Conservation (phyloP, 1,140 invertebrate species). For the Ips typographus region DNA sequence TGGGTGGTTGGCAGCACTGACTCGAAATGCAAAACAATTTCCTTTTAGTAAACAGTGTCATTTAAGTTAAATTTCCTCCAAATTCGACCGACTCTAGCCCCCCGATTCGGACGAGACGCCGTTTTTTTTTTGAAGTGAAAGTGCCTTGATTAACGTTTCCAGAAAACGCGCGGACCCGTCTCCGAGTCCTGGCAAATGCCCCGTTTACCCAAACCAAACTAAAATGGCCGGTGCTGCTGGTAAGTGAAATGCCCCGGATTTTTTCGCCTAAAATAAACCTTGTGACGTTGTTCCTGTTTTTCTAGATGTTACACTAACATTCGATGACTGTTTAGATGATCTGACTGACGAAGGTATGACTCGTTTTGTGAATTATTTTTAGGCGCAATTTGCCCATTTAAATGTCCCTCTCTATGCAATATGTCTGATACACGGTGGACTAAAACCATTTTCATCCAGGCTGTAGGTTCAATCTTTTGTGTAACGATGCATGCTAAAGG, state of each 20-base stretch:
- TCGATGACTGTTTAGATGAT: constrained; percentile 46
- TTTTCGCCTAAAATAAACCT: constrained; percentile 31
- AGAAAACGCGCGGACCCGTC: not conserved
- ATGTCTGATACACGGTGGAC: not conserved
- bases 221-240: constrained; percentile 52
- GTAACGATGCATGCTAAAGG: too few relatives aligned
- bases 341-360: constrained; percentile 48
- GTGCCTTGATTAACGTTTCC: not conserved
- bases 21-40: constrained; percentile 24
- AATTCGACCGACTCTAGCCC: not conserved
- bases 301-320: constrained; percentile 48
- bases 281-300: constrained; percentile 39
- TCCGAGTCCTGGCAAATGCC: constrained; percentile 44
- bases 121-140: not conserved
- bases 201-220: constrained; percentile 47
- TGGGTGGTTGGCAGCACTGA: constrained; percentile 13
- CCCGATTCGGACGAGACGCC: not conserved
- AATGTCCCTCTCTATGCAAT: constrained; percentile 10
- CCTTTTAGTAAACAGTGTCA: constrained; percentile 20
- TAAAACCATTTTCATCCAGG: too few relatives aligned
- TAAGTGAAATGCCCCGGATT: constrained; percentile 42
- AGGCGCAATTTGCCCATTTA: constrained; percentile 18
- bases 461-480: too few relatives aligned
- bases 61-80: constrained; percentile 16
- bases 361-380: constrained; percentile 33